Evolutionary conservation across 2,113 vertebrate species (phyloP).

Genomic region (Paradoxurus hermaphroditus): DNA sequence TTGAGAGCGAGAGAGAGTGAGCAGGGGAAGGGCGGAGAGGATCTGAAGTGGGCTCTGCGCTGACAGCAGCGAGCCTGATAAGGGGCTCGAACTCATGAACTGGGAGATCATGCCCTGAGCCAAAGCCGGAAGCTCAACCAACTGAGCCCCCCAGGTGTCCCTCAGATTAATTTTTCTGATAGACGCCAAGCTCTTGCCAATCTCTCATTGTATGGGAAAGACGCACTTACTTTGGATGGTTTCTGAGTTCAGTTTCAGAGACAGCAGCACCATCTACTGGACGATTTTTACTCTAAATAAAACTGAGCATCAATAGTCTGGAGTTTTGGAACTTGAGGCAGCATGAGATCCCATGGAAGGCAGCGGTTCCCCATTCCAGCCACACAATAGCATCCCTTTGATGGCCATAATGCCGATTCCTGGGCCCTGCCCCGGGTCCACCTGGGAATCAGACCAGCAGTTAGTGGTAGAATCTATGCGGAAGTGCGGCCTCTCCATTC

Average conservation of each 20-base stretch:
- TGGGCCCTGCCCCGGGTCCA: too few species aligned
- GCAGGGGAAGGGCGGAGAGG: too few species aligned
- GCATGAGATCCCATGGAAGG: not conserved
- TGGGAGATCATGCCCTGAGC: too few species aligned
- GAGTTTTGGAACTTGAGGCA: not conserved
- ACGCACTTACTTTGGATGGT: fast-evolving
- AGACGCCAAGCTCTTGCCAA: not conserved
- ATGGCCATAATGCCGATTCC: not conserved
- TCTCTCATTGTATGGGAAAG: not conserved
- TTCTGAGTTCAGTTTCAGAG: not conserved
- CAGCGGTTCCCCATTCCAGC: not conserved
- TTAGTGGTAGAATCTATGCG: not conserved
- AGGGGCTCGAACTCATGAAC: too few species aligned
- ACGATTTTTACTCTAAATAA: not conserved
- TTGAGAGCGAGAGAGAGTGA: too few species aligned
- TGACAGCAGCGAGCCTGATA: too few species aligned
- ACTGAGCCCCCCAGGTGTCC: too few species aligned
- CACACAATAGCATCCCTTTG: not conserved
- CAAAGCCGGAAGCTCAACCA: too few species aligned
- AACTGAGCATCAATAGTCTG: fast-evolving
- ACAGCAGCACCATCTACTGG: slow-evolving; percentile 56
- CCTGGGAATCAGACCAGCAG: not conserved
- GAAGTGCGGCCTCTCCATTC: not conserved
- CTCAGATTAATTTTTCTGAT: not conserved
- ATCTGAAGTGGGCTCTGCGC: too few species aligned